Evolutionary conservation across 2,797 vertebrate genomes (phyloP), one percentile per base, ranked within the genome.

Genomic region (Apodemus agrarius): DNA sequence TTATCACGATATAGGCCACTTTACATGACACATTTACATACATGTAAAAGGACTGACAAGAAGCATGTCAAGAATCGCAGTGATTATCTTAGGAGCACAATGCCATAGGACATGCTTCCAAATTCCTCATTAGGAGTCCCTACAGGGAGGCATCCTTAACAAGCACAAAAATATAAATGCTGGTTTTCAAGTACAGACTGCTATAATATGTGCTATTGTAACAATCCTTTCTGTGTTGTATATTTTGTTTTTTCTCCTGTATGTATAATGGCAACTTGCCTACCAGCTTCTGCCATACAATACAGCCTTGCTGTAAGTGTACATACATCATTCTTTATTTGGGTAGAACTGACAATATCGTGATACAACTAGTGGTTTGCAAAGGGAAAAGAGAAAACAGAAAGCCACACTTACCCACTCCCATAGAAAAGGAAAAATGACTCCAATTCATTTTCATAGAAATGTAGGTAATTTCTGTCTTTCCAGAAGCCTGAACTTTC

Each of bases 391-490:
- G 57, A 83, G 75, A 49, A 93, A 96, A 89, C 61, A 89, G 94
- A 65, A 49, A 63, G 26, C 88, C 82, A 65, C 31, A 69, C 57
- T 59, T 89, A 75, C 80, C 29, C 46, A 59, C 31, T 24, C 3
- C 78, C 75, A 63, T 76, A 57, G 69, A 83, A 84, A 94, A 91
- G 75, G 54, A 81, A 82, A 97, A 95, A 17, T 9, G 63, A 92
- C 67, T 91, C 31, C 29, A 83, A 90, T 84, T 29, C n/a, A 96
- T 85, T 96, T 95, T 93, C 78, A 89, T 9, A 69, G 90, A 95
- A 96, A 98, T 84, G n/a, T 94, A 92, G 92, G 80, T 80, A 69
- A 91, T 96, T 86, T 92, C 81, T 95, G 81, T 49, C 74, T 97
- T 80, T 90, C 88, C 16, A 69, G 79, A 97, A 95, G 83, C 72